Percentiles rank a stretch among this genome's conserved stretches.
Conservation (phyloP, 2,113 vertebrate species). For the Scomber colias region DNA sequence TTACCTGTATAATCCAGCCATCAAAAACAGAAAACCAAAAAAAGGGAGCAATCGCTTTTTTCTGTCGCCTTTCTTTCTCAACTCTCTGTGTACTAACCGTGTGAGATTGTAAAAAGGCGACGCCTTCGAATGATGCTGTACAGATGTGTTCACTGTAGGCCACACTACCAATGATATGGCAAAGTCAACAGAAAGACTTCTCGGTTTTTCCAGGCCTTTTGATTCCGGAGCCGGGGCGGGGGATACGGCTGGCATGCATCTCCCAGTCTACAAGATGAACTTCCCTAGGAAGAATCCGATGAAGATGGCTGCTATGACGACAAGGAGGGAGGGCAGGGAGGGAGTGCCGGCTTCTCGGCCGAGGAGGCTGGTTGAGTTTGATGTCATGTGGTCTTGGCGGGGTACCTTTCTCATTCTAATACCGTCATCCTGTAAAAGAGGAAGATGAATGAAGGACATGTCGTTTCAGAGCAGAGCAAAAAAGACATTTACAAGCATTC, state of each 20-base stretch:
- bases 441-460: background rate
- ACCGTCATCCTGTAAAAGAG: constrained; percentile 89
- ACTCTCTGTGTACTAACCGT: constrained; percentile 87
- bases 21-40: constrained; percentile 48
- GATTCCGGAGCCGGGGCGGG: constrained; percentile 56
- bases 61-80: constrained; percentile 51
- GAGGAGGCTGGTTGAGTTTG: constrained; percentile 87
- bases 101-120: constrained; percentile 89
- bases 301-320: constrained; percentile 99
- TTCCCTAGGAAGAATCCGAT: constrained; percentile 99
- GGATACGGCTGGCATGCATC: constrained; percentile 85
- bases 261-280: constrained; percentile 97
- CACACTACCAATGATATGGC: constrained; percentile 95
- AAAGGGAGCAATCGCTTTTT: constrained; percentile 81
- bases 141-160: constrained; percentile 88
- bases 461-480: background rate
- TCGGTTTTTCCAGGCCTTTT: constrained; percentile 84
- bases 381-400: constrained; percentile 90
- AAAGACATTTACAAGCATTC: too few species aligned
- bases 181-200: constrained; percentile 90
- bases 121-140: constrained; percentile 92
- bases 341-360: constrained; percentile 90
- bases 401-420: constrained; percentile 92
- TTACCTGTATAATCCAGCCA: constrained; percentile 59
- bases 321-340: constrained; percentile 96